Conservation (phyloP, 2,113 vertebrate genomes). For the Conger conger region DNA sequence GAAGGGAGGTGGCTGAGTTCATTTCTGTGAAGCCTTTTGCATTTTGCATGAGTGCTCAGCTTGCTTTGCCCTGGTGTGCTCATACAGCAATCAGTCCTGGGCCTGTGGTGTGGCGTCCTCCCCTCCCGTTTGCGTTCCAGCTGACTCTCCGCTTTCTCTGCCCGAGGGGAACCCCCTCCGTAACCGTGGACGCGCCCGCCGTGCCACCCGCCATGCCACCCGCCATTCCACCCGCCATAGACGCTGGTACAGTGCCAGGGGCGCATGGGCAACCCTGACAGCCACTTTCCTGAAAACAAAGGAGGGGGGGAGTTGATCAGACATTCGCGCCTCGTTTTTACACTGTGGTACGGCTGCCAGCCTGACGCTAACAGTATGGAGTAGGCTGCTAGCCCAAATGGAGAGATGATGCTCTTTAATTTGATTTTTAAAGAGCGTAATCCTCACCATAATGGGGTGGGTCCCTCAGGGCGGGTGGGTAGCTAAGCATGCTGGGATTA, state of each 20-base stretch:
- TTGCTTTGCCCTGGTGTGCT: neutral
- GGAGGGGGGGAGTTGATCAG: slow-evolving; percentile 18
- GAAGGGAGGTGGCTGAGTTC: neutral
- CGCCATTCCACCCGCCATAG: slow-evolving; percentile 21
- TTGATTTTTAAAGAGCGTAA: slow-evolving; percentile 27
- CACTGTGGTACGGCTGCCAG: slow-evolving; percentile 27
- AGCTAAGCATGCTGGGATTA: slow-evolving; percentile 8
- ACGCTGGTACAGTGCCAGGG: slow-evolving; percentile 36
- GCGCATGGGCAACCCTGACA: slow-evolving; percentile 33
- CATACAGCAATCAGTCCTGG: neutral
- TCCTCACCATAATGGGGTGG: slow-evolving; percentile 4
- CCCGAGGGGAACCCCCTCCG: neutral
- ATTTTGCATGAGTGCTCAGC: neutral
- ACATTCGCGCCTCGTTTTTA: neutral
- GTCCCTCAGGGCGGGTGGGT: neutral
- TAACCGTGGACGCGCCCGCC: neutral
- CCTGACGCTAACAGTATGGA: slow-evolving; percentile 35
- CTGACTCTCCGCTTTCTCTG: slow-evolving; percentile 19
- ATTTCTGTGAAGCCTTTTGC: neutral
- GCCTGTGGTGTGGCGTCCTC: neutral
- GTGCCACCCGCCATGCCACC: neutral
- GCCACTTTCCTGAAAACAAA: slow-evolving; percentile 18
- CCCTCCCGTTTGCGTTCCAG: slow-evolving; percentile 39
- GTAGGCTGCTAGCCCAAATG: slow-evolving; percentile 25
- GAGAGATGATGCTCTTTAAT: slow-evolving; percentile 35